Conservation (phyloP, 2,113 vertebrate genomes). For the Dendropsophus ebraccatus region DNA sequence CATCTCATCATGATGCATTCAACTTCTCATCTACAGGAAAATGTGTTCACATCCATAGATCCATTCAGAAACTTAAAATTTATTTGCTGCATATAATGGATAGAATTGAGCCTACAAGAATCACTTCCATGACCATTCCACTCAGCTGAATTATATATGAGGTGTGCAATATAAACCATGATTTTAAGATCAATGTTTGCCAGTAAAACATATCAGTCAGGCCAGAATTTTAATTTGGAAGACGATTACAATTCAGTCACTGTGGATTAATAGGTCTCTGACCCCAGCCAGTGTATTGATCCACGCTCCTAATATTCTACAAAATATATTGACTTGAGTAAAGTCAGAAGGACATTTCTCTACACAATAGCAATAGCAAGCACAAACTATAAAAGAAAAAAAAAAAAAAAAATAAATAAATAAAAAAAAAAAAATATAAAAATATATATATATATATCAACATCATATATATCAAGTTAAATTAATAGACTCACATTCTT, state of each 20-base stretch:
- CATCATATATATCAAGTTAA: no score
- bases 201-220: not conserved
- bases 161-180: not conserved
- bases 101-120: not conserved
- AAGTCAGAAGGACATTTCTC: not conserved
- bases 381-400: not conserved
- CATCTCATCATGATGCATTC: not conserved
- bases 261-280: not conserved
- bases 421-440: no score
- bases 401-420: no score
- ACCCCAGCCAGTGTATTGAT: not conserved
- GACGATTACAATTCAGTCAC: not conserved
- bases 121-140: not conserved
- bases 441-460: no score
- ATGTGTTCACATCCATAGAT: not conserved
- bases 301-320: no score
- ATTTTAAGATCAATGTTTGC: constrained; percentile 3
- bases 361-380: no score
- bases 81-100: not conserved
- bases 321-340: not conserved
- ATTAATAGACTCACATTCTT: not conserved
- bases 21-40: not conserved
- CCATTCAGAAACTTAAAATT: not conserved
- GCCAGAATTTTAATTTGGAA: not conserved
- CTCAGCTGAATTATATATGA: not conserved